phyloP scores from a whole-genome alignment of 2,888 invertebrate species.

The Itoplectis maculator region DNA sequence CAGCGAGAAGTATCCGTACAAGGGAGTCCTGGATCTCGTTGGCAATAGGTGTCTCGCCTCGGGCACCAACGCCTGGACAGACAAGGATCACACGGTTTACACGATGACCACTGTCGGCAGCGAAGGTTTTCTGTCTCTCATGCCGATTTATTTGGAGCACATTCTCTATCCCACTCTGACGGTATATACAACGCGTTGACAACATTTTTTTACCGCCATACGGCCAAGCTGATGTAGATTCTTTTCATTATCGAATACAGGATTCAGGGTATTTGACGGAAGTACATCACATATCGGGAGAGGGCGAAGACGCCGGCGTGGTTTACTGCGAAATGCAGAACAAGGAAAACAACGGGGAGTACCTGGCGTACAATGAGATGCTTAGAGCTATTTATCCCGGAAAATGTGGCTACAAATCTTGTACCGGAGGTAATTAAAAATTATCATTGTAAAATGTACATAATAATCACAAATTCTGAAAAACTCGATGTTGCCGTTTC shows the following conservation, averaged over 20 bases:
- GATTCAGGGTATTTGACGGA: slow-evolving; percentile 94
- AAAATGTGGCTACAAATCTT: slow-evolving; percentile 92
- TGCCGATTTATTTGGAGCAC: slow-evolving; percentile 96
- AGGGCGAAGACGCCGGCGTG: slow-evolving; percentile 96
- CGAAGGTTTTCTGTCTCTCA: slow-evolving; percentile 94
- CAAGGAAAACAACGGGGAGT: slow-evolving; percentile 92
- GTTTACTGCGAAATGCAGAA: slow-evolving; percentile 99
- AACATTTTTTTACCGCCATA: background rate
- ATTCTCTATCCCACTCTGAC: slow-evolving; percentile 93
- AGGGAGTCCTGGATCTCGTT: slow-evolving; percentile 94
- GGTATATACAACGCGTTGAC: slow-evolving; percentile 80
- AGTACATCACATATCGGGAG: slow-evolving; percentile 95
- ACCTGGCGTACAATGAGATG: slow-evolving; percentile 88
- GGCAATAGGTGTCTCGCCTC: slow-evolving; percentile 96
- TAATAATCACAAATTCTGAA: slow-evolving; percentile 13
- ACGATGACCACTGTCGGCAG: slow-evolving; percentile 95
- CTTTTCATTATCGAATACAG: slow-evolving; percentile 81
- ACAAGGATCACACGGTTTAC: slow-evolving; percentile 95
- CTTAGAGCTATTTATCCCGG: slow-evolving; percentile 91
- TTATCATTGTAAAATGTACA: background rate
- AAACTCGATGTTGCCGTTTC: slow-evolving; percentile 22
- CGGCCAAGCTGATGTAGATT: slow-evolving; percentile 10
- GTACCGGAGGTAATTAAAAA: slow-evolving; percentile 89
- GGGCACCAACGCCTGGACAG: slow-evolving; percentile 97
- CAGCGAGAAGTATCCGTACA: slow-evolving; percentile 95